Conservation (phyloP, 2,888 invertebrate species). For the Asteroscopus sphinx region DNA sequence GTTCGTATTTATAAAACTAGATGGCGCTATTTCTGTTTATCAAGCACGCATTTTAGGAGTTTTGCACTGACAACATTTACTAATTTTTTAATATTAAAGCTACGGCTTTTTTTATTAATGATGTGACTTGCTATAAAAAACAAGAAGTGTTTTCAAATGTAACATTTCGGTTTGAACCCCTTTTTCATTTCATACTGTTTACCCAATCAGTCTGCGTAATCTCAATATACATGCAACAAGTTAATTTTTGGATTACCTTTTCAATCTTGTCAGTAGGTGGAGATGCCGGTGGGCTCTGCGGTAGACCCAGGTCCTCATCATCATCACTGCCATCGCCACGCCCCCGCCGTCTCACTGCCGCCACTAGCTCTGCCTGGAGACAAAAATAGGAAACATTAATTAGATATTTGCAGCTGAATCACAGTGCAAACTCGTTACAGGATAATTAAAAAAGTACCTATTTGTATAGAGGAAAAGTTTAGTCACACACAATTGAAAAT, state of each 20-base stretch:
- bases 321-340: constrained; percentile 92
- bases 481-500: too few species aligned
- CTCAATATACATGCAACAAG: rapidly evolving
- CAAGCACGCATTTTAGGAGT: too few species aligned
- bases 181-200: not conserved
- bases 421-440: not conserved
- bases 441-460: not conserved
- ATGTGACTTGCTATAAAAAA: too few species aligned
- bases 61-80: too few species aligned
- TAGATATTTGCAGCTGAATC: not conserved
- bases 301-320: constrained; percentile 93
- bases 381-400: constrained; percentile 33
- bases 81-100: too few species aligned
- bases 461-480: too few species aligned
- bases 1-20: not conserved
- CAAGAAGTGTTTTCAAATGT: too few species aligned
- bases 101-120: too few species aligned
- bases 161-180: too few species aligned
- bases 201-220: not conserved
- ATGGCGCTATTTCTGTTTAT: not conserved
- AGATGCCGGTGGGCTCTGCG: constrained; percentile 93
- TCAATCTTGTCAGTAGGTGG: constrained; percentile 88
- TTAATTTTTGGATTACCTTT: constrained; percentile 69
- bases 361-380: constrained; percentile 93
- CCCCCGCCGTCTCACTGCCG: constrained; percentile 92